Base-by-base conservation (phyloP, 2,888 invertebrate species). In the Bombylius major region DNA sequence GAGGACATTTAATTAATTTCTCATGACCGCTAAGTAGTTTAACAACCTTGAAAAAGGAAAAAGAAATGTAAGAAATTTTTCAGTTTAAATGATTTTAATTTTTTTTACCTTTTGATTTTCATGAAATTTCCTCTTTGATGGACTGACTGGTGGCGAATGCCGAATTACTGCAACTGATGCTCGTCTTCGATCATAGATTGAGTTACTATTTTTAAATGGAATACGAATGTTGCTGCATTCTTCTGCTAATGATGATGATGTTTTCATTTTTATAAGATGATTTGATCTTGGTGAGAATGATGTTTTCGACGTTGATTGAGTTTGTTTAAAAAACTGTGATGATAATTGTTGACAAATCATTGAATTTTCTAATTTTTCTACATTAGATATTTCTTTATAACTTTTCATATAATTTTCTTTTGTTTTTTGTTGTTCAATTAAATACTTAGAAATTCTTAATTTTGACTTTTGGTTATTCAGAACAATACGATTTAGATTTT, bases 71-170 rank as follows among this genome's bases (percentile, higher is more conserved):
- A 36, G 36, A 36, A 36, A 36, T 8, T 36, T 36, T 2, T 23
- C 23, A 23, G 36, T 36, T 36, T 8, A 23, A 32, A 33, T 45
- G 44, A 12, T 45, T 51, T 36, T 33, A 36, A 9, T 13, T 11
- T 36, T 45, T 12, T 31, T 36, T 32, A 63, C 63, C 56, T 60
- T 61, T 51, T 61, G 62, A 58, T 61, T 56, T 47, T 63, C 62
- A 51, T 60, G 54, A 42, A 62, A 61, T 55, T 58, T 59, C 47
- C 56, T 53, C 42, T 59, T 60, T 11, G 60, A 60, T 39, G 63
- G 63, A 51, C 63, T 63, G 34, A 60, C 59, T 14, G 63, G 60
- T 13, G 62, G 62, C 44, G 62, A 59, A 36, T 51, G 51, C 34
- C 44, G 44, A 14, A 47, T 34, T 7, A 31, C n/a, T 5, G 8